Evolutionary conservation across 2,113 vertebrate genomes (phyloP).

Genomic region (Lathamus discolor): DNA sequence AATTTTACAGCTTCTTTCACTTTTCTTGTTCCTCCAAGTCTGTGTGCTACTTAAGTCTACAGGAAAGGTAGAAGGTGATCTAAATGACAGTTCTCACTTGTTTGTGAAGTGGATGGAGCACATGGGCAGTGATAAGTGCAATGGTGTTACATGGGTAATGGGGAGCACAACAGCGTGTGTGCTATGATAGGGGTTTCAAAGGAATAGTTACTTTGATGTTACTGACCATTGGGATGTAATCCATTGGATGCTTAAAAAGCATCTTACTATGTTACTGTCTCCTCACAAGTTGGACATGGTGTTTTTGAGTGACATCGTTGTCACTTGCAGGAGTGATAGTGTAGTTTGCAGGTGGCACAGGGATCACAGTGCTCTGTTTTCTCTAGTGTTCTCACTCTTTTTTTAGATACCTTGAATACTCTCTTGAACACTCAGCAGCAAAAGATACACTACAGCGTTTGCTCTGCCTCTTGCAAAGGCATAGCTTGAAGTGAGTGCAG

Average conservation of each 20-base stretch:
- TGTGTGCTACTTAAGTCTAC: background rate
- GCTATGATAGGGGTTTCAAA: background rate
- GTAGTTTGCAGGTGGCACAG: background rate
- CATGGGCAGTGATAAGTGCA: background rate
- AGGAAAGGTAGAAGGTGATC: background rate
- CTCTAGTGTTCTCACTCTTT: background rate
- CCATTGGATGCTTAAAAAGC: background rate
- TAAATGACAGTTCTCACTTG: background rate
- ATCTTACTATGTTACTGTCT: background rate
- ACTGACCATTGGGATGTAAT: background rate
- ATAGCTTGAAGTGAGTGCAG: background rate
- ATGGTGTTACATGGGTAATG: fast-evolving
- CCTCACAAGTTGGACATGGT: background rate
- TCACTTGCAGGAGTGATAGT: background rate
- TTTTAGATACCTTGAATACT: background rate
- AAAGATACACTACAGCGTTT: background rate
- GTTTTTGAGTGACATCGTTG: background rate
- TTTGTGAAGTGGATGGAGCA: background rate
- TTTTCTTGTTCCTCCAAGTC: background rate
- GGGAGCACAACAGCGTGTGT: fast-evolving
- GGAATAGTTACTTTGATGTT: background rate
- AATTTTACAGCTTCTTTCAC: background rate
- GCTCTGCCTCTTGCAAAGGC: background rate
- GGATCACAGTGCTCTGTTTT: background rate
- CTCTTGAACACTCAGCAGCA: background rate